phyloP scores from a whole-genome alignment of 2,797 vertebrate species.

The Lemur catta region DNA sequence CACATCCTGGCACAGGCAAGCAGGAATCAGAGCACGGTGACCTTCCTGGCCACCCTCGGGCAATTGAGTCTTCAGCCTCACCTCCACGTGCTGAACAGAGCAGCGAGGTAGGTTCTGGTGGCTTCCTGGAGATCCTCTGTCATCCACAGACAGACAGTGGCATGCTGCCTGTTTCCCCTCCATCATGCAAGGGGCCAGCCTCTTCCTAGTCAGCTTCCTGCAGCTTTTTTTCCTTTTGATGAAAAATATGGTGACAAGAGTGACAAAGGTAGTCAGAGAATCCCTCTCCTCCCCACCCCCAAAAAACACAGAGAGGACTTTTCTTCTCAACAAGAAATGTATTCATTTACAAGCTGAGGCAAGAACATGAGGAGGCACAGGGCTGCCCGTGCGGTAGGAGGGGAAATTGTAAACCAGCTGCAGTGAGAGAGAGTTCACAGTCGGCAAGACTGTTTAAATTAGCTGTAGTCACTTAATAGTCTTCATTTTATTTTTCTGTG shows the following conservation, averaged over 20 bases:
- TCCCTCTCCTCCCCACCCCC: background rate
- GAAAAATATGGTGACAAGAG: background rate
- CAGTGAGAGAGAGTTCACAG: background rate
- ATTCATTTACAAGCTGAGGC: background rate
- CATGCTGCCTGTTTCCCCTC: background rate
- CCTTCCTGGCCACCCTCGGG: background rate
- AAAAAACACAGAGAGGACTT: background rate
- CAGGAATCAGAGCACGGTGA: background rate
- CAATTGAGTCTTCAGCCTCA: background rate
- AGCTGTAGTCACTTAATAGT: background rate
- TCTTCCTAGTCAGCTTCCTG: background rate
- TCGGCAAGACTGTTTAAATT: background rate
- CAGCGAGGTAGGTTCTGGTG: background rate
- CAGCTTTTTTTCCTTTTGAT: background rate
- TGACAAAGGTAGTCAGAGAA: background rate
- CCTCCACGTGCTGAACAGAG: background rate
- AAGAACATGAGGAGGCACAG: background rate
- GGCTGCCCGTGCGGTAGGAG: rapidly evolving
- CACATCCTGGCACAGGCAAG: background rate
- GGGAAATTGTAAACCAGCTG: background rate
- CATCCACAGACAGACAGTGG: background rate
- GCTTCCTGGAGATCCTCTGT: no score
- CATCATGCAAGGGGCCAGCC: no score
- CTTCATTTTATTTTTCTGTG: conserved; percentile 36
- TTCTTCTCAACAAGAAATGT: background rate